Conservation (phyloP, 2,797 vertebrate species). For the Falco peregrinus region DNA sequence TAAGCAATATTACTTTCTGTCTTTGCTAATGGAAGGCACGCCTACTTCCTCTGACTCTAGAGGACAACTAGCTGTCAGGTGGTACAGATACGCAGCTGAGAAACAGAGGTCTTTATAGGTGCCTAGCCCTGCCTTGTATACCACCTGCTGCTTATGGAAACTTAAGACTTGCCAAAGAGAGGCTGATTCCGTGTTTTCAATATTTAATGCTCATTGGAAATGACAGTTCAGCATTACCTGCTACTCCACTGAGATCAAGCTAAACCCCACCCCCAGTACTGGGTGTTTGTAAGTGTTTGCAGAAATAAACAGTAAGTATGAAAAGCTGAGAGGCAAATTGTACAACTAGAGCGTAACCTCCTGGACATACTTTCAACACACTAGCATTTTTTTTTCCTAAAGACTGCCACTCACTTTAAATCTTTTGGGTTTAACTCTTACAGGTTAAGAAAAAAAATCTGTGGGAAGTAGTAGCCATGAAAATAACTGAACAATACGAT, state of each 20-base stretch:
- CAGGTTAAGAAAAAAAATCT: not conserved
- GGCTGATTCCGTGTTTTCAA: constrained; percentile 43
- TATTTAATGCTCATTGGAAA: constrained; percentile 70
- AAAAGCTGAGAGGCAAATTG: not conserved
- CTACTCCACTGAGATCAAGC: not conserved
- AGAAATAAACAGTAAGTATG: not conserved
- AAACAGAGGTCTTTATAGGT: constrained; percentile 51
- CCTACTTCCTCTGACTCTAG: constrained; percentile 59
- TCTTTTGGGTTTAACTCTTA: not conserved
- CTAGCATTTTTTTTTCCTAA: not conserved
- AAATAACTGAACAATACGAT: not conserved
- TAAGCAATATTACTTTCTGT: not conserved
- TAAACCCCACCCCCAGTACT: not conserved
- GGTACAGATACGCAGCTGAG: not conserved
- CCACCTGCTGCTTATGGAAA: constrained; percentile 70
- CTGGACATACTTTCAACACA: not conserved
- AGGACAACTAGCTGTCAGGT: constrained; percentile 38
- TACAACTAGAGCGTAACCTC: not conserved
- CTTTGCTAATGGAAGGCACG: constrained; percentile 52
- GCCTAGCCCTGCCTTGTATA: constrained; percentile 18
- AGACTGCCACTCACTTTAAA: not conserved
- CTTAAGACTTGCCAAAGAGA: constrained; percentile 45
- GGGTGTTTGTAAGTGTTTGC: not conserved
- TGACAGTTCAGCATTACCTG: constrained; percentile 40
- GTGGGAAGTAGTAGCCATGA: not conserved